These are phyloP conservation scores for Scolopax bukidnonensis DNA, from an alignment of 2,797 vertebrate species.

Conservation along the genomic window DNA sequence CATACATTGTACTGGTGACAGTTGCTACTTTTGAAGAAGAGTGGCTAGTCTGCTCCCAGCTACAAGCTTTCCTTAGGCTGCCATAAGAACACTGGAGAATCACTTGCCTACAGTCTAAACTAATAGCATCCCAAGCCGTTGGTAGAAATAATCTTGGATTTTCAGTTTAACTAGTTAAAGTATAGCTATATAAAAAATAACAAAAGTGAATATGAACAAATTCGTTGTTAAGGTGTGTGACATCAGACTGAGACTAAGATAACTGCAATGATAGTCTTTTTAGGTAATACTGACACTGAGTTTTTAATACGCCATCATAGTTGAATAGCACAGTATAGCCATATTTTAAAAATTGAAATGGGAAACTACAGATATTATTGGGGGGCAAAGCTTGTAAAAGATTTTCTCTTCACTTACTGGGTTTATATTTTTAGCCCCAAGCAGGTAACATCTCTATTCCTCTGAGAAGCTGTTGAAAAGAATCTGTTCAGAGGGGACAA, in stretches of 20 bases:
- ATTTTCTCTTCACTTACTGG: neutral
- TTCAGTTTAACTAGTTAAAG: neutral
- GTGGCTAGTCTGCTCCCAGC: neutral
- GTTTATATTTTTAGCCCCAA: neutral
- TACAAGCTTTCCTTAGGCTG: constrained; percentile 1
- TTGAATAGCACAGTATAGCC: neutral
- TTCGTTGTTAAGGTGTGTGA: neutral
- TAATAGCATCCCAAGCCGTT: neutral
- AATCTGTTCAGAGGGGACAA: neutral
- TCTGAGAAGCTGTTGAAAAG: neutral
- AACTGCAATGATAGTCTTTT: neutral
- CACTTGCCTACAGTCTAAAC: neutral
- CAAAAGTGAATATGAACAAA: neutral
- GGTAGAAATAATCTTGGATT: neutral
- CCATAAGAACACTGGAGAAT: neutral
- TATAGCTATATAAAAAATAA: neutral
- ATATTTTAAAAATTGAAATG: neutral
- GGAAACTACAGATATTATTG: neutral
- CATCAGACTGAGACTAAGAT: neutral
- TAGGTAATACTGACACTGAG: neutral
- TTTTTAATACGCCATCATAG: neutral
- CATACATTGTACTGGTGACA: neutral
- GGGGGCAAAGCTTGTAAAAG: neutral
- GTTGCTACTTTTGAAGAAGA: constrained; percentile 11
- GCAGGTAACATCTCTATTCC: neutral